These are phyloP conservation scores for Hycleus cichorii DNA, from an alignment of 1,140 invertebrate species.

Conservation along the genomic window DNA sequence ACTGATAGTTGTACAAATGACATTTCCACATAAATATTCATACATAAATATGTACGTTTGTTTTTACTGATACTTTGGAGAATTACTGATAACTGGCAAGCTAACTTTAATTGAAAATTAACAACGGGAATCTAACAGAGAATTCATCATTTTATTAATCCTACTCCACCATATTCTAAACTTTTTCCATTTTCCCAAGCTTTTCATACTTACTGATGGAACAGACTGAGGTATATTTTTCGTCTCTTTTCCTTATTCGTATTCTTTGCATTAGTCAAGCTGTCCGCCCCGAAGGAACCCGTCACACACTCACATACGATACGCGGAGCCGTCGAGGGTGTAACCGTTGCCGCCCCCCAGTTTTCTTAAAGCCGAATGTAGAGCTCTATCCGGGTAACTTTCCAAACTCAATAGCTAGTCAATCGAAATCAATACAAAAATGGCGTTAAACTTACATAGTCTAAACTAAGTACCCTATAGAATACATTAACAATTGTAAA, in stretches of 20 bases:
- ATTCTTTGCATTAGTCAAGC: constrained; percentile 24
- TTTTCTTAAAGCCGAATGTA: constrained; percentile 11
- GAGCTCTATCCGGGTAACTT: constrained; percentile 20
- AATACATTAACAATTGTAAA: no score
- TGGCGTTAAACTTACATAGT: constrained; percentile 5
- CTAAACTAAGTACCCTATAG: no score
- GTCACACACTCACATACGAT: constrained; percentile 34
- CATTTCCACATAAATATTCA: no score
- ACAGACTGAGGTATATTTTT: constrained; percentile 7
- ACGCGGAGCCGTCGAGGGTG: constrained; percentile 25
- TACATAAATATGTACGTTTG: no score
- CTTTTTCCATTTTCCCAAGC: constrained; percentile 8
- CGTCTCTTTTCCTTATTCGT: constrained; percentile 10
- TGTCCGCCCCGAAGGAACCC: constrained; percentile 29
- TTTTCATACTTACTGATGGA: constrained; percentile 1
- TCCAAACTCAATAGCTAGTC: constrained; percentile 23
- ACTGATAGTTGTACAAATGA: no score
- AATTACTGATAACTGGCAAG: no score
- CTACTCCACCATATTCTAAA: background rate
- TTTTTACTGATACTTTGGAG: no score
- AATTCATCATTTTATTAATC: no score
- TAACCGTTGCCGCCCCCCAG: constrained; percentile 22
- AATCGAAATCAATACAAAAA: constrained; percentile 30
- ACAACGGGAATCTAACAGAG: no score
- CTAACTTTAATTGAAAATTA: no score